Conservation (phyloP, 2,888 invertebrate genomes). For the Tineola bisselliella region DNA sequence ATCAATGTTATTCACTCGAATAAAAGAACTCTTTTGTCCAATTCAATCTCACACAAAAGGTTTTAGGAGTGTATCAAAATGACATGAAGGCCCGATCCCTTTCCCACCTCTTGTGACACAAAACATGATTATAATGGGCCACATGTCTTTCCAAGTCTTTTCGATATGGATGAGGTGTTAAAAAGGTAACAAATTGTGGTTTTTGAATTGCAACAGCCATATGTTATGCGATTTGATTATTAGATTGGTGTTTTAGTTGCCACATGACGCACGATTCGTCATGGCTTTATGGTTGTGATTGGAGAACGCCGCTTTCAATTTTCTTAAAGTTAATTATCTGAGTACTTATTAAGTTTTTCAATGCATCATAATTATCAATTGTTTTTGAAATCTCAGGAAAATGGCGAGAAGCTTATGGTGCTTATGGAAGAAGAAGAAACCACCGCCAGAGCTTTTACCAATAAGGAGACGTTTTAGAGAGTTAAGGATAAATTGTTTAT, state of each 20-base stretch:
- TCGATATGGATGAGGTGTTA: slow-evolving; percentile 62
- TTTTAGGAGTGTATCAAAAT: slow-evolving; percentile 63
- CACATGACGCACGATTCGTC: slow-evolving; percentile 29
- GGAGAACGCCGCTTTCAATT: slow-evolving; percentile 11
- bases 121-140: slow-evolving; percentile 57
- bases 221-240: slow-evolving; percentile 33
- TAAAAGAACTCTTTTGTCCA: slow-evolving; percentile 43
- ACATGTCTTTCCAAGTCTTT: slow-evolving; percentile 48
- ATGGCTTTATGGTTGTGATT: slow-evolving; percentile 27
- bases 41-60: slow-evolving; percentile 49
- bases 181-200: slow-evolving; percentile 56
- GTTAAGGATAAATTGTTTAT: too few species aligned
- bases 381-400: too few species aligned
- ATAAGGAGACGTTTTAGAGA: too few species aligned
- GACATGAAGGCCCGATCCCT: slow-evolving; percentile 61
- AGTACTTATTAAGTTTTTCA: not conserved
- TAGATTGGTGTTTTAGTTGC: slow-evolving; percentile 21
- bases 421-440: too few species aligned
- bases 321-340: not conserved
- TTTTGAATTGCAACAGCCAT: slow-evolving; percentile 34
- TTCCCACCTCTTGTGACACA: slow-evolving; percentile 28
- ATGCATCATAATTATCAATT: not conserved
- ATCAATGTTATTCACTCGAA: slow-evolving; percentile 43
- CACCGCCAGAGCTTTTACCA: too few species aligned
- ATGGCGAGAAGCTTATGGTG: too few species aligned